Evolutionary conservation across 2,113 vertebrate genomes (phyloP).

Genomic region (Lamprotornis superbus): DNA sequence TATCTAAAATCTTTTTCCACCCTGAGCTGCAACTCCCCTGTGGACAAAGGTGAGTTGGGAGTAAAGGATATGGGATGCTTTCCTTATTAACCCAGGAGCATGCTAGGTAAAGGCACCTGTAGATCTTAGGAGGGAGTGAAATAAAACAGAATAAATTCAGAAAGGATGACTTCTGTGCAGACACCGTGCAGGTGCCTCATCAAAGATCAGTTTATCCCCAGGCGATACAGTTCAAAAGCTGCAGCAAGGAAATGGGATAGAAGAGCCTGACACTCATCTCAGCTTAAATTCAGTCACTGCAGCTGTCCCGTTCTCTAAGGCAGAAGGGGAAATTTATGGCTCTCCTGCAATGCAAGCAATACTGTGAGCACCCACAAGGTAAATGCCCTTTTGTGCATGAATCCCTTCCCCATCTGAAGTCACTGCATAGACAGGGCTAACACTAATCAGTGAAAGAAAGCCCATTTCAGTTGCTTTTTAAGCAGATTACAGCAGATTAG

Average conservation of each 20-base stretch:
- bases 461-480: constrained; percentile 19
- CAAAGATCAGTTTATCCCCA: neutral
- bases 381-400: neutral
- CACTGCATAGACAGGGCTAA: neutral
- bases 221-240: neutral
- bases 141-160: neutral
- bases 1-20: neutral
- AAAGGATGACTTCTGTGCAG: neutral
- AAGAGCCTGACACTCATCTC: neutral
- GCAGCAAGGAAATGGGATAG: neutral
- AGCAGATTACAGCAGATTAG: constrained; percentile 67
- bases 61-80: neutral
- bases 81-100: neutral
- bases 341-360: neutral
- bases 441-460: constrained; percentile 8
- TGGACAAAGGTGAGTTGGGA: neutral
- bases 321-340: neutral
- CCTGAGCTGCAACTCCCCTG: neutral
- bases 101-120: neutral
- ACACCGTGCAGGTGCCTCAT: constrained; percentile 29
- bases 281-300: neutral
- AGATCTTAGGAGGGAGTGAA: neutral
- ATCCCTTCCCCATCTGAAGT: neutral
- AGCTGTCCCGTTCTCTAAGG: neutral
- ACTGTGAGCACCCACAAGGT: neutral